Evolutionary conservation across 2,888 invertebrate species (phyloP).

Genomic region (Exocentrus adspersus): DNA sequence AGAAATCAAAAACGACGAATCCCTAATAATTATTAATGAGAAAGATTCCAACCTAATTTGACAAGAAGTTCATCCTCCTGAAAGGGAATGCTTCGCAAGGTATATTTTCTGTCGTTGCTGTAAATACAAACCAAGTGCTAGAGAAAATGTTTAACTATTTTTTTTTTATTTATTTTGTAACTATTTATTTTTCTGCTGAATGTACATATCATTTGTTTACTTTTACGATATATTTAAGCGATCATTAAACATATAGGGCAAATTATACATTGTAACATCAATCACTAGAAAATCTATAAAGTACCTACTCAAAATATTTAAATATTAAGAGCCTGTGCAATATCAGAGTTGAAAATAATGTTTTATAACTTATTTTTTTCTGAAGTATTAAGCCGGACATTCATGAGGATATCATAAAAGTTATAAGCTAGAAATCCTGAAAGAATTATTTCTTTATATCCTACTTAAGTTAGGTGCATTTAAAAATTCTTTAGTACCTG

Average conservation of each 20-base stretch:
- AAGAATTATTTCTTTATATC: no score
- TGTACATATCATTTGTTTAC: slow-evolving; percentile 19
- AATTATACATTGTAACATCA: slow-evolving; percentile 24
- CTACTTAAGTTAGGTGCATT: no score
- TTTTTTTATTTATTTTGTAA: slow-evolving; percentile 46
- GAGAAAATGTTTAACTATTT: slow-evolving; percentile 60
- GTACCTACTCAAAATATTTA: background rate
- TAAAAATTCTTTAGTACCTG: no score
- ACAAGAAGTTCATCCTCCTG: slow-evolving; percentile 60
- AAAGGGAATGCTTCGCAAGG: slow-evolving; percentile 60
- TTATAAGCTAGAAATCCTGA: no score
- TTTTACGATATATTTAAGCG: slow-evolving; percentile 12
- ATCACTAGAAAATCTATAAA: slow-evolving; percentile 19
- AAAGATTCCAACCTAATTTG: slow-evolving; percentile 57
- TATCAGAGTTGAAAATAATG: no score
- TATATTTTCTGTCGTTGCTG: slow-evolving; percentile 64
- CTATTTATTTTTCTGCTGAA: slow-evolving; percentile 32
- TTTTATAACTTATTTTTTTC: no score
- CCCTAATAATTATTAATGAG: slow-evolving; percentile 47
- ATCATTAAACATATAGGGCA: slow-evolving; percentile 4
- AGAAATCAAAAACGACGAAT: slow-evolving; percentile 52
- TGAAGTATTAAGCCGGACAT: no score
- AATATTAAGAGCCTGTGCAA: no score
- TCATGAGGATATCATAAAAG: no score
- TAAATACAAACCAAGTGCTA: slow-evolving; percentile 61